Base-by-base conservation (phyloP, 2,797 vertebrate genomes). In the Pampus argenteus region DNA sequence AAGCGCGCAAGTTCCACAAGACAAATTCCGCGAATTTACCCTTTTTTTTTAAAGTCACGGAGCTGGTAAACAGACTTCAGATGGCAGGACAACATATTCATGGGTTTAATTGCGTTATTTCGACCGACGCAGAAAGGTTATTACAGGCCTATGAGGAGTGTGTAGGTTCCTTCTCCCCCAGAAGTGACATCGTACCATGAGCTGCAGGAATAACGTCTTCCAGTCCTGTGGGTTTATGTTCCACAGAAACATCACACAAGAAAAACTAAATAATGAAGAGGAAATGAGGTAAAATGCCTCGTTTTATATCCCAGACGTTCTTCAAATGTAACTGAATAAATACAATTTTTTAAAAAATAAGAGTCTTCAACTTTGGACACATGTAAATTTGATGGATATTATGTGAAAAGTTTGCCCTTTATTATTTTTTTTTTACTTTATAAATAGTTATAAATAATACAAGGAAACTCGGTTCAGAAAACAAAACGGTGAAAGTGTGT, bases 21-120 rank as follows among this genome's bases (percentile, higher is more conserved):
- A 90, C 72, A 82, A 88, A 91, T 91, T 90, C 91, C 88, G 29
- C n/a, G 20, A 84, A 89, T 86, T 73, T 86, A 48, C 82, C 58
- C 50, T 38, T 36, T 56, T 69, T 79, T 66, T 51, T 47, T 9
- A 69, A 79, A 84, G 79, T 80, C 84, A 82, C 84, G 76, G 45
- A 78, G 74, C 66, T 58, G 70, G 74, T 72, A 76, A 78, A 78
- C 51, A 55, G 66, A 36, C 20, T 57, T 85, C 78, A 81, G 42
- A 74, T 56, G 59, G 72, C 44, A 75, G 59, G 31, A 80, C 74
- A 66, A 67, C 72, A 63, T 58, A 66, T 62, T 45, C 47, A 64
- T 54, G 31, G 25, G 66, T 82, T 50, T 66, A 61, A 71, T 72
- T 60, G 34, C 68, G 42, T 70, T 76, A 42, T 81, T 84, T 57